Base-by-base conservation (phyloP, 1,140 invertebrate species). In the Sycophaga agraensis region DNA sequence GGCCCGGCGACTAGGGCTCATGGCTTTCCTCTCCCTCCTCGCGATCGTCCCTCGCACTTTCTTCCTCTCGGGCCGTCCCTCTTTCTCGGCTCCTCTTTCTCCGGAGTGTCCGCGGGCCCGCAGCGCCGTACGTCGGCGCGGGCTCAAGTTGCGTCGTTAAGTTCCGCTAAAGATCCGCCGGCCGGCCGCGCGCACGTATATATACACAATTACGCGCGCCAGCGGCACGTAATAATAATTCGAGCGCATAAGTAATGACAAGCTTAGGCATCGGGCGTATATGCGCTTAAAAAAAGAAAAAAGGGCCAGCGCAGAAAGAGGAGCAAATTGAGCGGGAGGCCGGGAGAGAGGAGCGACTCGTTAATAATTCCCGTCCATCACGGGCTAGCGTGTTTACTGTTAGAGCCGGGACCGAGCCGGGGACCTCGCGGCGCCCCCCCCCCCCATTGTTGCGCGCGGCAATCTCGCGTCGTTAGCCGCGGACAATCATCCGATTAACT, bases 211-310 rank as follows among this genome's bases (percentile, higher is more conserved):
- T n/a, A n/a, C n/a, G n/a, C 24, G 4, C 22, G 31, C 19, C 14
- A 17, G 31, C 22, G 2, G 24, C 40, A 34, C 17, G 54, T 45
- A 53, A 60, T 54, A 51, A 59, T 59, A 43, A 59, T 59, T 51
- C 57, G 57, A 59, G 57, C 26, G 48, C 39, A 53, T 53, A 60
- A 60, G 58, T 60, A 60, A 60, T 45, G 49, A 53, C 49, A 60
- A 60, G 58, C 40, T 53, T 53, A 45, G 22, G 40, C 49, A 59
- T 59, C 40, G 46, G 19, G 28, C 26, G 12, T 45, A 37, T n/a
- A n/a, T n/a, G n/a, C 26, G n/a, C 16, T 31, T 37, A 21, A 42
- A 21, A 43, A 48, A 22, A 37, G n/a, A 39, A 22, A 37, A 22
- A n/a, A n/a, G n/a, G n/a, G n/a, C n/a, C n/a, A n/a, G n/a, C 16